Conservation (phyloP, 2,888 invertebrate genomes). For the Tupiocoris notatus region DNA sequence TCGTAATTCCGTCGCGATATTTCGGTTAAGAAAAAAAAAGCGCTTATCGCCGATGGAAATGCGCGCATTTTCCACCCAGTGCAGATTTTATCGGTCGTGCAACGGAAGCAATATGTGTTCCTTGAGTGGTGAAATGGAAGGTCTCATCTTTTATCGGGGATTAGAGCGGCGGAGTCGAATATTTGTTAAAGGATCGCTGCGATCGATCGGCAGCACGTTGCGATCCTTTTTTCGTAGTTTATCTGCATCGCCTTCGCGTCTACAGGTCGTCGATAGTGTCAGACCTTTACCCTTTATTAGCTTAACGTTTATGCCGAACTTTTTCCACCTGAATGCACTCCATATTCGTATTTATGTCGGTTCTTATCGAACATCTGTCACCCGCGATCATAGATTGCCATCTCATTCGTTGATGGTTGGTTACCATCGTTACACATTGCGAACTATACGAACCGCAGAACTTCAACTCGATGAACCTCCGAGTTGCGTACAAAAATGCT, state of each 20-base stretch:
- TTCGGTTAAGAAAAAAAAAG: too few relatives aligned
- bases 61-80: too few relatives aligned
- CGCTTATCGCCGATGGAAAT: too few relatives aligned
- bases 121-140: background rate
- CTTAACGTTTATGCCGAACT: background rate
- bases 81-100: background rate
- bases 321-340: background rate
- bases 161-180: background rate
- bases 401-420: background rate
- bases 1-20: too few relatives aligned
- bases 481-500: too few relatives aligned
- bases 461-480: too few relatives aligned
- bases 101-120: too few relatives aligned
- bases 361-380: background rate
- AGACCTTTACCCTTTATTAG: background rate
- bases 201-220: background rate
- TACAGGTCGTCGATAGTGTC: background rate
- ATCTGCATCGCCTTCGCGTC: background rate
- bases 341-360: background rate
- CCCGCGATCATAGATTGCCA: background rate
- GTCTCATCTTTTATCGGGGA: background rate
- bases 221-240: background rate
- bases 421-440: too few relatives aligned
- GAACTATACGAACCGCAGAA: too few relatives aligned
- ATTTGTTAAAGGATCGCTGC: background rate